Evolutionary conservation across 2,888 invertebrate species (phyloP).

Genomic region (Rotaria macrura): DNA sequence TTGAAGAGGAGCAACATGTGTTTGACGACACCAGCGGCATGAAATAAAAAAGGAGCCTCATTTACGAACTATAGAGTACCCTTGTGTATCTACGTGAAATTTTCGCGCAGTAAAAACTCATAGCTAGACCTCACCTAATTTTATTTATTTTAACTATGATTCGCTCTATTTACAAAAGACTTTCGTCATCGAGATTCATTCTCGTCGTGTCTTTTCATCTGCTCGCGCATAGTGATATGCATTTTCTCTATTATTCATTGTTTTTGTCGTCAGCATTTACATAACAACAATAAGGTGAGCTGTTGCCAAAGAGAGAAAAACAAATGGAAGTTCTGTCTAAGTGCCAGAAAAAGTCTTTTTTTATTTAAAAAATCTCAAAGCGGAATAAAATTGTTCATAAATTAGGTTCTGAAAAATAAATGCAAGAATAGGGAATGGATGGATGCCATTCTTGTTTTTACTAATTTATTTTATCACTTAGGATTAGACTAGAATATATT

Average conservation of each 20-base stretch:
- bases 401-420: too few relatives aligned
- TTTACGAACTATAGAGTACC: not conserved
- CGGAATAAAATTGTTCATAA: too few relatives aligned
- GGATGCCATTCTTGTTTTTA: too few relatives aligned
- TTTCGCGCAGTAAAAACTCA: not conserved
- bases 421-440: too few relatives aligned
- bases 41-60: not conserved
- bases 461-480: too few relatives aligned
- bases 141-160: not conserved
- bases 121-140: not conserved
- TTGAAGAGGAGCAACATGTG: not conserved
- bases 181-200: not conserved
- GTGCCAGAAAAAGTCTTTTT: too few relatives aligned
- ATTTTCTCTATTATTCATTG: not conserved
- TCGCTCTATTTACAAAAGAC: not conserved
- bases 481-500: too few relatives aligned
- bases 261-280: not conserved
- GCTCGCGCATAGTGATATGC: not conserved
- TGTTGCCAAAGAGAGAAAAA: not conserved
- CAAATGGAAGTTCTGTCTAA: not conserved
- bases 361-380: too few relatives aligned
- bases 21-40: not conserved
- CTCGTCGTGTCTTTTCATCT: not conserved
- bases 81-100: not conserved
- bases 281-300: not conserved